These are phyloP conservation scores for Lophius americanus DNA, from an alignment of 2,797 vertebrate species.

Conservation along the genomic window DNA sequence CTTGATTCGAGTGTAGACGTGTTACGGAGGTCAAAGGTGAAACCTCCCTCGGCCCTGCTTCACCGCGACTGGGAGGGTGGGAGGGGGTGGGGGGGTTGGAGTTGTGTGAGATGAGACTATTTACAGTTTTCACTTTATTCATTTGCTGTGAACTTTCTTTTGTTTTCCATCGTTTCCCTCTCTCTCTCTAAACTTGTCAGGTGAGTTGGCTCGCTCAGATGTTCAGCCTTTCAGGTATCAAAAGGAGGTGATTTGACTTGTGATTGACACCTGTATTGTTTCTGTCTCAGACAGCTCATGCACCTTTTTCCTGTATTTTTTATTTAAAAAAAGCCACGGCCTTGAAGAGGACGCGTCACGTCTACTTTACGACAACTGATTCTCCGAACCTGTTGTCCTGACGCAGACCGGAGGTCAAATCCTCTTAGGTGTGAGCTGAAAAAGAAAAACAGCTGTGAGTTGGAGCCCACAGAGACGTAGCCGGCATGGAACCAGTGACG, in stretches of 20 bases:
- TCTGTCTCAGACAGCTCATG: constrained; percentile 66
- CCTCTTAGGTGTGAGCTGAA: constrained; percentile 45
- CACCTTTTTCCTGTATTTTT: constrained; percentile 70
- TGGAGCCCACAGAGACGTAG: constrained; percentile 41
- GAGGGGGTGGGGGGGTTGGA: constrained; percentile 27
- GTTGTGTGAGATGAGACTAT: constrained; percentile 73
- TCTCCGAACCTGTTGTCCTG: constrained; percentile 28
- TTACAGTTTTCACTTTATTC: constrained; percentile 74
- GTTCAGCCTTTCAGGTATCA: constrained; percentile 64
- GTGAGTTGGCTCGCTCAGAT: constrained; percentile 63
- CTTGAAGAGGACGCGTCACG: constrained; percentile 44
- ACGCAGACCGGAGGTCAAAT: constrained; percentile 26
- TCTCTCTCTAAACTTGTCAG: constrained; percentile 54
- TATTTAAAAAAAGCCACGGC: constrained; percentile 35
- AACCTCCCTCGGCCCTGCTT: constrained; percentile 36
- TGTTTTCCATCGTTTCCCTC: constrained; percentile 17
- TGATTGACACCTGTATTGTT: constrained; percentile 71
- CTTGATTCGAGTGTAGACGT: constrained; percentile 77
- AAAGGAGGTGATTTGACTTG: constrained; percentile 64
- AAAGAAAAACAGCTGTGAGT: constrained; percentile 37
- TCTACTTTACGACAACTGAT: constrained; percentile 36
- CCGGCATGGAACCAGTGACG: constrained; percentile 52
- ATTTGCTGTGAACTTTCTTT: constrained; percentile 84
- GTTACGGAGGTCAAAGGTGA: constrained; percentile 54
- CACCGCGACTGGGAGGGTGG: constrained; percentile 41